Percentiles rank a stretch among this genome's conserved stretches.
These are phyloP conservation scores for Rhagophthalmus giganteus DNA, from an alignment of 2,888 invertebrate genomes.

Conservation along the genomic window DNA sequence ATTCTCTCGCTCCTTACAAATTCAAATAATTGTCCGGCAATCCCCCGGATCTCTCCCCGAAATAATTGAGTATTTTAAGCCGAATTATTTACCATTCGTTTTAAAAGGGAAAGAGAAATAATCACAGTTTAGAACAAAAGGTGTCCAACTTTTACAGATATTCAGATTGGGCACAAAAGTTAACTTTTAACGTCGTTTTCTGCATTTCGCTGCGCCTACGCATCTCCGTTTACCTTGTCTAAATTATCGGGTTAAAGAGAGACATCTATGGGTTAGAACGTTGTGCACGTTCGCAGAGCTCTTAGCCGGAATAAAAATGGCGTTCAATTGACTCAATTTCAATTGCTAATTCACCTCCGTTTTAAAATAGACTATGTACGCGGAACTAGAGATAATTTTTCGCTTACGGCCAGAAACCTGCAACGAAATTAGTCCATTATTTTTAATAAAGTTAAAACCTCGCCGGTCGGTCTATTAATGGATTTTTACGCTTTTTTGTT, in stretches of 20 bases:
- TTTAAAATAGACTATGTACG: slow-evolving; percentile 16
- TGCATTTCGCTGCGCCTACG: background rate
- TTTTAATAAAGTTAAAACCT: slow-evolving; percentile 13
- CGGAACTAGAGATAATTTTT: slow-evolving; percentile 20
- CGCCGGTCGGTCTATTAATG: slow-evolving; percentile 2
- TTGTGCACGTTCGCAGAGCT: too few species aligned
- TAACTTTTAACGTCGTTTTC: slow-evolving; percentile 1
- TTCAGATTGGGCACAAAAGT: slow-evolving; percentile 17
- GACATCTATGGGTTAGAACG: too few species aligned
- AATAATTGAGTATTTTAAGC: slow-evolving; percentile 11
- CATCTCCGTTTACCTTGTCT: background rate
- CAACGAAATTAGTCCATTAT: slow-evolving; percentile 15
- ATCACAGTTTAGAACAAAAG: slow-evolving; percentile 19
- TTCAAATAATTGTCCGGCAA: slow-evolving; percentile 5
- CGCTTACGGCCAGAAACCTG: slow-evolving; percentile 11
- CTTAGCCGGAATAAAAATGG: slow-evolving; percentile 18
- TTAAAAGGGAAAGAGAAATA: slow-evolving; percentile 10
- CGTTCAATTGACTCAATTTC: slow-evolving; percentile 23
- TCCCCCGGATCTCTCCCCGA: background rate
- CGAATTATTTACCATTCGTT: slow-evolving; percentile 11
- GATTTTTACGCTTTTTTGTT: too few species aligned
- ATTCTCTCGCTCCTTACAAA: slow-evolving; percentile 2
- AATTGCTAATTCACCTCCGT: slow-evolving; percentile 20
- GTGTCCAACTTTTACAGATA: slow-evolving; percentile 16
- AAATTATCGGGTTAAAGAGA: too few species aligned